These are phyloP conservation scores for Geotrupes spiniger DNA, from an alignment of 2,888 invertebrate species.

Conservation along the genomic window DNA sequence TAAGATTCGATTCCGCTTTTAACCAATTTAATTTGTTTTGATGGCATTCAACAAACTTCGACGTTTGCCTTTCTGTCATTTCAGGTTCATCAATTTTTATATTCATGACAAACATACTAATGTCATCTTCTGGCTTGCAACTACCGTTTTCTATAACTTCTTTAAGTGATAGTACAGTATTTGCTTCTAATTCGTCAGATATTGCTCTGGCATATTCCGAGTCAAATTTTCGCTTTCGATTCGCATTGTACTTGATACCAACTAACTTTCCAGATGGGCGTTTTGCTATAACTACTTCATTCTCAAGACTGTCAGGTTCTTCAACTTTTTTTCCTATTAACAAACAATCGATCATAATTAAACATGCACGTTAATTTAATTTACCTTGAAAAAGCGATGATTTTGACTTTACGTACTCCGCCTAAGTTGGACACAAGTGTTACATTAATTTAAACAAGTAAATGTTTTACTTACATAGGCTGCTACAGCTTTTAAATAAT, in stretches of 20 bases:
- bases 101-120: constrained; percentile 55
- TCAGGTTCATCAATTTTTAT: constrained; percentile 61
- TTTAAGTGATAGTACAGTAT: constrained; percentile 62
- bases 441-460: constrained; percentile 7
- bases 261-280: constrained; percentile 62
- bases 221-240: constrained; percentile 58
- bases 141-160: constrained; percentile 43
- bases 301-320: constrained; percentile 28
- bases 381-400: constrained; percentile 39
- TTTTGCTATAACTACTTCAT: constrained; percentile 60
- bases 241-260: constrained; percentile 65
- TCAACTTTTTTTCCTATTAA: constrained; percentile 31
- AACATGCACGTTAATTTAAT: constrained; percentile 10
- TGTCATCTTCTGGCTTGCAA: constrained; percentile 24
- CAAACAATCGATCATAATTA: constrained; percentile 10
- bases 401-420: constrained; percentile 37
- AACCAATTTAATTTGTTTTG: constrained; percentile 59
- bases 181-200: constrained; percentile 65
- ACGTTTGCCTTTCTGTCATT: constrained; percentile 53
- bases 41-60: constrained; percentile 56
- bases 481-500: constrained; percentile 26
- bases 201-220: constrained; percentile 58
- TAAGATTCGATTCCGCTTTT: constrained; percentile 63
- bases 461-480: constrained; percentile 28
- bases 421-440: constrained; percentile 33